A percentile compares a stretch with the other conserved stretches of the same genome.
phyloP scores from a whole-genome alignment of 2,888 invertebrate species.

The Dorcus parallelipipedus region DNA sequence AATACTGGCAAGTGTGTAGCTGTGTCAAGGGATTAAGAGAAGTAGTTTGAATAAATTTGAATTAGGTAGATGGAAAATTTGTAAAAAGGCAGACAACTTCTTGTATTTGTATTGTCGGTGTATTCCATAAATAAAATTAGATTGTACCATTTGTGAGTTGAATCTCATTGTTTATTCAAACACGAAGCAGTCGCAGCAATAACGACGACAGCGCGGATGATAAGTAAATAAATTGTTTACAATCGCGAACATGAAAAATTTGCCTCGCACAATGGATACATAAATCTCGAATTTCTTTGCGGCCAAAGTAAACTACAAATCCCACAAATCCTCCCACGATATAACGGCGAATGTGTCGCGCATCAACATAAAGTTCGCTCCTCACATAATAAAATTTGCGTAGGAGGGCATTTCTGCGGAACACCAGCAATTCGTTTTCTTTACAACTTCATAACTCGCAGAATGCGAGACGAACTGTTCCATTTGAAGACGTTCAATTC shows the following conservation, averaged over 20 bases:
- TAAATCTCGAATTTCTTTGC: background rate
- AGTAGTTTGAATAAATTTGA: too few species aligned
- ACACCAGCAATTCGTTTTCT: background rate
- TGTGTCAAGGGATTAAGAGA: too few species aligned
- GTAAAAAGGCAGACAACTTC: too few species aligned
- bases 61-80: too few species aligned
- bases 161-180: too few species aligned
- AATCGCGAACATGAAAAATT: background rate
- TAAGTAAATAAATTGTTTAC: background rate
- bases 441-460: background rate
- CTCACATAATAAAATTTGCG: background rate
- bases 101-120: too few species aligned
- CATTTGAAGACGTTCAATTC: too few species aligned
- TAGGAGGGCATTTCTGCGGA: background rate
- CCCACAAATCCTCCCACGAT: background rate
- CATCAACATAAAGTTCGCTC: background rate
- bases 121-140: too few species aligned
- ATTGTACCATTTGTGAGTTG: too few species aligned
- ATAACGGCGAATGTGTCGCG: background rate
- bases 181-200: too few species aligned
- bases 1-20: too few species aligned
- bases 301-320: background rate
- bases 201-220: background rate
- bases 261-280: background rate
- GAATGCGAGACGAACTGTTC: background rate